Conservation (phyloP, 1,140 invertebrate species). For the Zaprionus nigranus region DNA sequence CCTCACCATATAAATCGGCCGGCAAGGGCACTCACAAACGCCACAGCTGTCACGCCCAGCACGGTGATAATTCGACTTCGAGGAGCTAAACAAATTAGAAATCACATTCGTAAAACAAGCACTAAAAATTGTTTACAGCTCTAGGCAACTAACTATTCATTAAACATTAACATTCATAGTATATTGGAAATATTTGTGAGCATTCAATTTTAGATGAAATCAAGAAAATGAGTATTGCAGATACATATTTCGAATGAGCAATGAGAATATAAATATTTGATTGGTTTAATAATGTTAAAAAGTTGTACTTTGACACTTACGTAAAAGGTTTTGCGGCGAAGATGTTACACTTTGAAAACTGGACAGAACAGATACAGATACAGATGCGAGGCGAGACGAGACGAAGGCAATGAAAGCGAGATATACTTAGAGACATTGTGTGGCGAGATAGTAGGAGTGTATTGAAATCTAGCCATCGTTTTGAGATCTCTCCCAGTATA, state of each 20-base stretch:
- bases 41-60: slow-evolving; percentile 55
- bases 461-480: neutral
- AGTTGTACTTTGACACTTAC: slow-evolving; percentile 40
- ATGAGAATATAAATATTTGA: neutral
- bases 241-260: too few relatives aligned
- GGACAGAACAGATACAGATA: slow-evolving; percentile 47
- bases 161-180: neutral
- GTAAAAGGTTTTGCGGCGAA: slow-evolving; percentile 31
- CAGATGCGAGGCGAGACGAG: slow-evolving; percentile 27
- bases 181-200: neutral
- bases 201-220: neutral
- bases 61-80: slow-evolving; percentile 42
- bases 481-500: neutral
- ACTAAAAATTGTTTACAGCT: neutral
- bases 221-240: neutral
- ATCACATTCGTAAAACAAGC: neutral
- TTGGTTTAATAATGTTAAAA: neutral
- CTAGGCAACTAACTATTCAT: neutral
- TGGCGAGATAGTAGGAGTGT: slow-evolving; percentile 10
- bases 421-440: slow-evolving; percentile 11
- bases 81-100: slow-evolving; percentile 21
- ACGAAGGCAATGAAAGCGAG: slow-evolving; percentile 27
- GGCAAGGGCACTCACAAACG: slow-evolving; percentile 54
- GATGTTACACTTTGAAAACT: slow-evolving; percentile 42
- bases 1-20: slow-evolving; percentile 72